Conservation (phyloP, 2,888 invertebrate genomes). For the Apeira syringaria region DNA sequence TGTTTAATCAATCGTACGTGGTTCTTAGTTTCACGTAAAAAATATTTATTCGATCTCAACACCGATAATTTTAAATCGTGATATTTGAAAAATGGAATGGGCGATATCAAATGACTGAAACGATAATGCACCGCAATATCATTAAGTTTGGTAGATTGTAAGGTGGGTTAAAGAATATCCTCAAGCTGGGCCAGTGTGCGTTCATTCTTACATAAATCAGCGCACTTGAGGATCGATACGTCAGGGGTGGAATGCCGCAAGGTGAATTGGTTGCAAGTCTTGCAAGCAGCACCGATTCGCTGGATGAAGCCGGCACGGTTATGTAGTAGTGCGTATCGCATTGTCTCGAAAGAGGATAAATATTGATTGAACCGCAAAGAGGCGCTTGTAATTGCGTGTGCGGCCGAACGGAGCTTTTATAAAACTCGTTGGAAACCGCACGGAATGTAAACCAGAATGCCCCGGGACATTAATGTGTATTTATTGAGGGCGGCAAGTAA, state of each 20-base stretch:
- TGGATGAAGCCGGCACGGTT: slow-evolving; percentile 45
- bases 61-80: slow-evolving; percentile 33
- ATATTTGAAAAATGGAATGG: slow-evolving; percentile 50
- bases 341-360: slow-evolving; percentile 69
- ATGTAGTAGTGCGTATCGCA: slow-evolving; percentile 58
- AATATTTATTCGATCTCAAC: slow-evolving; percentile 32
- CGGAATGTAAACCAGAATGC: slow-evolving; percentile 82
- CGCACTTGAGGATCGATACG: slow-evolving; percentile 33
- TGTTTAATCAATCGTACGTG: slow-evolving; percentile 32
- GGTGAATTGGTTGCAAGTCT: slow-evolving; percentile 48
- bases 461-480: slow-evolving; percentile 80
- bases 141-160: slow-evolving; percentile 63
- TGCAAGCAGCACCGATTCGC: slow-evolving; percentile 35
- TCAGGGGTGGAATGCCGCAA: slow-evolving; percentile 35
- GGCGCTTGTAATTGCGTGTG: slow-evolving; percentile 81
- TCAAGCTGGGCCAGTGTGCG: slow-evolving; percentile 42
- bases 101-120: slow-evolving; percentile 54
- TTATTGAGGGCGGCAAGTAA: slow-evolving; percentile 80
- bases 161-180: slow-evolving; percentile 51
- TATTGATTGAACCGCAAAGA: slow-evolving; percentile 75
- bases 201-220: slow-evolving; percentile 48
- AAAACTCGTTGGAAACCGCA: slow-evolving; percentile 81
- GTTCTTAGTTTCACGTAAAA: slow-evolving; percentile 29
- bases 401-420: slow-evolving; percentile 77
- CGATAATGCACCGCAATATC: slow-evolving; percentile 62